Evolutionary conservation across 2,797 vertebrate genomes (phyloP), one percentile per base, ranked within the genome.

Genomic region (Acipenser oxyrinchus): DNA sequence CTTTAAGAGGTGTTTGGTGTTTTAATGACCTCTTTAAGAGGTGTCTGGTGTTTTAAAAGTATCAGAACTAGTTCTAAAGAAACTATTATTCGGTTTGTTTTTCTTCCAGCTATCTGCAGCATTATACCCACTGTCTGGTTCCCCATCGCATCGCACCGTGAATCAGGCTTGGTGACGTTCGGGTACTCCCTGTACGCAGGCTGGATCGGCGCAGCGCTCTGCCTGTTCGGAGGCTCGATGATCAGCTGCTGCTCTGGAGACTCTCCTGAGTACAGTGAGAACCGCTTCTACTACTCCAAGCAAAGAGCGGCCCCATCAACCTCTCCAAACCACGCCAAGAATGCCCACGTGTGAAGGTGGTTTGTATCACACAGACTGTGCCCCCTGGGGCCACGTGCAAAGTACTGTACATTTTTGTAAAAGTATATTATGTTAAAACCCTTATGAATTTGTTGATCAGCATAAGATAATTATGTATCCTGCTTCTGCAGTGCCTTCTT

Each of bases 61-160:
- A 18, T 18, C 18, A 18, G 18, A 18, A 18, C 18, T 18, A 18
- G 18, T 18, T 18, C 18, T 7, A 5, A 50, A 23, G 2, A 6
- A 10, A 23, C 60, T 12, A 12, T 49, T 64, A 6, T 37, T 63
- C 49, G 13, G 63, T 60, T 64, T 11, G 67, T 55, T 69, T 49
- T 60, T 55, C 60, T n/a, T 51, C 10, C 86, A 99, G 97, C 91
- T 48, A 68, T 94, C 72, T 95, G 93, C 0, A 91, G 91, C 0
- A 73, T 94, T 0, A 90, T 98, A 0, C 94, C 93, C 0, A 99
- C 96, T 0, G 86, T 98, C 71, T 98, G 96, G 97, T 99, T 98
- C 72, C 95, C 95, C 0, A 91, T 98, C 13, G 95, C 93, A 0
- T 93, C 92, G 50, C 90, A 98, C 81, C 86, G 83, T 0, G 92